phyloP scores from a whole-genome alignment of 2,113 vertebrate genomes.

The Dicerorhinus sumatrensis region DNA sequence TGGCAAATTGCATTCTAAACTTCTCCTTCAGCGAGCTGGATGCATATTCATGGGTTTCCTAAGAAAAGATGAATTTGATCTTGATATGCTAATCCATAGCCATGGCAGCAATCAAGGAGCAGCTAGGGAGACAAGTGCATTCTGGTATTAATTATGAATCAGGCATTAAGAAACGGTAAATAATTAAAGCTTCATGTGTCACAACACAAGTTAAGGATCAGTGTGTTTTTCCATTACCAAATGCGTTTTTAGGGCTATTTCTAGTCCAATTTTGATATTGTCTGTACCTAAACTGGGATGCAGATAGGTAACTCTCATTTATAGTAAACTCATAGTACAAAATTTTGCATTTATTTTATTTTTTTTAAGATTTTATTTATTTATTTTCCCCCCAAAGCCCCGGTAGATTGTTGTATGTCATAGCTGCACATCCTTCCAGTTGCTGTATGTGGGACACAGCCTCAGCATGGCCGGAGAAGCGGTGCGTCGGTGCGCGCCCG shows the following conservation, averaged over 20 bases:
- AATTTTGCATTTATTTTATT: not conserved
- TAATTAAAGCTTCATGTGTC: constrained; percentile 83
- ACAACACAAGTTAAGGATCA: constrained; percentile 78
- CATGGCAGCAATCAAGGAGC: constrained; percentile 84
- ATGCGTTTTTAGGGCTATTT: constrained; percentile 62
- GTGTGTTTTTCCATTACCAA: constrained; percentile 72
- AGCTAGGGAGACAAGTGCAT: constrained; percentile 80
- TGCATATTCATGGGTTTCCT: constrained; percentile 88
- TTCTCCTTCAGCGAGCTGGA: constrained; percentile 80
- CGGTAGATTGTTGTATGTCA: too few relatives aligned
- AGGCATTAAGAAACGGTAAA: constrained; percentile 79
- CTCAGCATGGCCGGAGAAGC: too few relatives aligned
- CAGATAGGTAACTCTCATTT: not conserved
- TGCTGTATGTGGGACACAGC: too few relatives aligned
- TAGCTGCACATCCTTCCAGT: too few relatives aligned
- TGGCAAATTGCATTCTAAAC: constrained; percentile 84
- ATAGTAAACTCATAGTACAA: not conserved
- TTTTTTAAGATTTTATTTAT: too few relatives aligned
- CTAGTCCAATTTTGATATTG: constrained; percentile 52
- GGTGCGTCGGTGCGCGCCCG: too few relatives aligned
- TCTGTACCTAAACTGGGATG: constrained; percentile 30
- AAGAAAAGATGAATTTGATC: constrained; percentile 84
- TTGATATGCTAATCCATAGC: constrained; percentile 86
- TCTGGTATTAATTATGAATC: constrained; percentile 87
- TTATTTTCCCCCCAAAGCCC: too few relatives aligned